phyloP scores from a whole-genome alignment of 2,888 invertebrate species.

The Synergus gifuensis region DNA sequence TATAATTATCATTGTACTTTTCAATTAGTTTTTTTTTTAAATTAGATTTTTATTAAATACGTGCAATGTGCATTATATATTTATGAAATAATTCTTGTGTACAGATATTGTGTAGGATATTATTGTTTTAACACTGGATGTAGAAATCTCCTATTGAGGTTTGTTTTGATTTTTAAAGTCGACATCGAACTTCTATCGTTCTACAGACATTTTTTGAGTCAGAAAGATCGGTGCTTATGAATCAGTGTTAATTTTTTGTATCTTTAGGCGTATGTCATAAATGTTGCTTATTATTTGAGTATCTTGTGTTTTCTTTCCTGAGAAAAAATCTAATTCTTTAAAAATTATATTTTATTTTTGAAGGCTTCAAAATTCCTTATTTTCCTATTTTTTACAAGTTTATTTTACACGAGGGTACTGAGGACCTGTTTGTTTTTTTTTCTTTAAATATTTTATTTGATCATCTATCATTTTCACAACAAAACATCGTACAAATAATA shows the following conservation, averaged over 20 bases:
- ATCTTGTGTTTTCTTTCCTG: neutral
- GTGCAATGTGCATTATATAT: constrained; percentile 35
- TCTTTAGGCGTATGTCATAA: constrained; percentile 15
- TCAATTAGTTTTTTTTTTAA: constrained; percentile 3
- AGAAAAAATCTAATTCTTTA: neutral
- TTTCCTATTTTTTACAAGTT: no score
- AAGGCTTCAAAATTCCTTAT: no score
- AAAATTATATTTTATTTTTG: no score
- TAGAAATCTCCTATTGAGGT: neutral
- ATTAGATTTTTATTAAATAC: constrained; percentile 29
- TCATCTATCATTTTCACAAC: constrained; percentile 25
- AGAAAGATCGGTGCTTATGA: neutral
- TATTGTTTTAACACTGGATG: constrained; percentile 1
- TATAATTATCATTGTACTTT: constrained; percentile 12
- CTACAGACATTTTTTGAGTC: constrained; percentile 1
- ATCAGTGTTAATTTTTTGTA: constrained; percentile 16
- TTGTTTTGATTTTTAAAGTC: neutral
- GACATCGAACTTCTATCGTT: constrained; percentile 2
- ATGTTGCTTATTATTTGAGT: constrained; percentile 29
- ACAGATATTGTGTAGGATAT: constrained; percentile 20
- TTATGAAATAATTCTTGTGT: constrained; percentile 21
- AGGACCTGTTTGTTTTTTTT: neutral
- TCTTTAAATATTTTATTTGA: neutral
- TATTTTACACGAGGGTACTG: neutral
- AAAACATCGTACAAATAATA: constrained; percentile 29